phyloP scores from a whole-genome alignment of 1,140 invertebrate genomes.

The Ephestia elutella region DNA sequence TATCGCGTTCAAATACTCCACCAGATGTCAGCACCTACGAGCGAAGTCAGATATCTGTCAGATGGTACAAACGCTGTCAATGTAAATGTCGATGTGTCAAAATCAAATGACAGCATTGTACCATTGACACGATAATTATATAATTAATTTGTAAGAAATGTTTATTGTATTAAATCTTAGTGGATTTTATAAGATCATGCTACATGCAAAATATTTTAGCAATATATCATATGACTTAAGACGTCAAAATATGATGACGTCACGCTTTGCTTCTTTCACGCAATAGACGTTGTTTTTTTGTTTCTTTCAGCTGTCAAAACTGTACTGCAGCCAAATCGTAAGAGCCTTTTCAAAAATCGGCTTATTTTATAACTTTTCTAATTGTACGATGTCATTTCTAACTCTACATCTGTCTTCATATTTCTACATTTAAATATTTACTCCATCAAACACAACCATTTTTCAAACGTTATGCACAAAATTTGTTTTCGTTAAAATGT shows the following conservation, averaged over 20 bases:
- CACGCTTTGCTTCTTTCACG: slow-evolving; percentile 16
- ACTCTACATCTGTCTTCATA: slow-evolving; percentile 7
- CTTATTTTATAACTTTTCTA: slow-evolving; percentile 24
- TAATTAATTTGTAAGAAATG: no score
- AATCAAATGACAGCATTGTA: no score
- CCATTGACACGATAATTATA: no score
- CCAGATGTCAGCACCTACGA: no score
- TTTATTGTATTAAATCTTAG: no score
- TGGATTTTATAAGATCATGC: no score
- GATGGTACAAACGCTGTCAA: no score
- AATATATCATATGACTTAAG: neutral
- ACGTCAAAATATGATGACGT: neutral
- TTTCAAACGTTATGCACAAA: neutral
- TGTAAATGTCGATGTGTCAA: no score
- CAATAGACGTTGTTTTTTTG: slow-evolving; percentile 41
- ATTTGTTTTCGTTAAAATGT: neutral
- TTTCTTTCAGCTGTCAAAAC: slow-evolving; percentile 70
- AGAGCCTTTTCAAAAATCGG: slow-evolving; percentile 36
- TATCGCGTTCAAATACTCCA: no score
- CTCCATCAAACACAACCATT: neutral
- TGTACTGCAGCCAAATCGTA: slow-evolving; percentile 70
- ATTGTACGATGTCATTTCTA: slow-evolving; percentile 16
- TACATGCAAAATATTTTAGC: no score
- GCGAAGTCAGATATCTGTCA: no score
- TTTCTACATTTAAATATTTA: neutral